A percentile compares a stretch with the other conserved stretches of the same genome.
phyloP scores from a whole-genome alignment of 2,797 vertebrate species.

The Oceanodroma leucorhoa region DNA sequence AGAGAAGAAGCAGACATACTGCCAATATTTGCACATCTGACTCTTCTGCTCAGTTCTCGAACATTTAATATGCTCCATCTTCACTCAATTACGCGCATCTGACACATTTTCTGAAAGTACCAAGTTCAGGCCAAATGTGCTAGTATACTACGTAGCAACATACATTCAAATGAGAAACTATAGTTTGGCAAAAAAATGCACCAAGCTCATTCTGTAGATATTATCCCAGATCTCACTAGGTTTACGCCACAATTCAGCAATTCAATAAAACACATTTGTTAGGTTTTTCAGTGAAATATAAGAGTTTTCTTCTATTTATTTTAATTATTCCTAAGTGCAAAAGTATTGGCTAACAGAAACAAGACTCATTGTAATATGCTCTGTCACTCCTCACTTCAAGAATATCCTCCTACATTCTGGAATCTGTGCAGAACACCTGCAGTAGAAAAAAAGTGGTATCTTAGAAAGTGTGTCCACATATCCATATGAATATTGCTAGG shows the following conservation, averaged over 20 bases:
- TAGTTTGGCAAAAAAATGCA: background rate
- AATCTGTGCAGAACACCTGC: background rate
- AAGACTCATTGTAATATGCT: background rate
- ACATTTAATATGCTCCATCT: background rate
- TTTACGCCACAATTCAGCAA: background rate
- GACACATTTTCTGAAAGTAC: background rate
- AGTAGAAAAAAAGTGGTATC: background rate
- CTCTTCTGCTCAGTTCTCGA: background rate
- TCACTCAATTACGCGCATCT: background rate
- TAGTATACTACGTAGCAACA: fast-evolving
- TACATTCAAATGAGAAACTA: background rate
- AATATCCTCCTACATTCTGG: background rate
- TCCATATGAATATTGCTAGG: background rate
- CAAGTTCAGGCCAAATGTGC: background rate
- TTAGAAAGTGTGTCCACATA: background rate
- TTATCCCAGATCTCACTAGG: background rate
- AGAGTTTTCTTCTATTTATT: background rate
- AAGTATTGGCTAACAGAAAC: background rate
- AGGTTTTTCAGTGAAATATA: background rate
- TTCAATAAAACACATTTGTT: background rate
- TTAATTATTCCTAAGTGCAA: background rate
- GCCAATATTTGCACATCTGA: background rate
- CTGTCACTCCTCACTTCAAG: background rate
- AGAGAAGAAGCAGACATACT: background rate
- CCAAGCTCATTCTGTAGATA: background rate